These are phyloP conservation scores for Drosophila burlai DNA, from an alignment of 1,140 invertebrate genomes.

Conservation along the genomic window DNA sequence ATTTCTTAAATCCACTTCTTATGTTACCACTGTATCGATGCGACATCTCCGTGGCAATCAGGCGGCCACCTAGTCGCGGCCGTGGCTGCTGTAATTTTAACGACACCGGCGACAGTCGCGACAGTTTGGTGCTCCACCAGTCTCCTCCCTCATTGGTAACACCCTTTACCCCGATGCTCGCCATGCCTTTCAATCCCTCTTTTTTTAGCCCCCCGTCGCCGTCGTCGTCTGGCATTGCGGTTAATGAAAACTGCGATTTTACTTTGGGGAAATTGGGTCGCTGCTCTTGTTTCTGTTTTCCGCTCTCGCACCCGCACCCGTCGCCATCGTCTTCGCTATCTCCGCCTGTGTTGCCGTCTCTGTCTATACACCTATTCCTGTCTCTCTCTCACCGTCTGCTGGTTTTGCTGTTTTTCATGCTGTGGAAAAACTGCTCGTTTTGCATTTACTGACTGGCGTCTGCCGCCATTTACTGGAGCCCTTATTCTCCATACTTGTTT, in stretches of 20 bases:
- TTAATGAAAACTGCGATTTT: constrained; percentile 80
- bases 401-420: constrained; percentile 38
- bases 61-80: constrained; percentile 35
- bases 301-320: constrained; percentile 12
- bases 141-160: background rate
- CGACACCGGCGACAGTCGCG: constrained; percentile 58
- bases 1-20: background rate
- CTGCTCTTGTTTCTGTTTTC: constrained; percentile 52
- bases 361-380: constrained; percentile 18
- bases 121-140: constrained; percentile 38
- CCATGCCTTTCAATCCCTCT: background rate
- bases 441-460: constrained; percentile 74
- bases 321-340: constrained; percentile 12
- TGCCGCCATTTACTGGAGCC: constrained; percentile 65
- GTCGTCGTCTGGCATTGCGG: constrained; percentile 59
- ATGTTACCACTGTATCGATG: constrained; percentile 40
- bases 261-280: constrained; percentile 73
- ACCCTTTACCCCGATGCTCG: no score
- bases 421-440: constrained; percentile 55
- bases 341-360: constrained; percentile 33
- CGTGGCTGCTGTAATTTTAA: constrained; percentile 44
- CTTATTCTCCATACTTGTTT: constrained; percentile 45
- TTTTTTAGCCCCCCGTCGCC: constrained; percentile 21
- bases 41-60: constrained; percentile 48
- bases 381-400: constrained; percentile 46